These are phyloP conservation scores for Archivesica marissinica DNA, from an alignment of 1,140 invertebrate genomes.

Conservation along the genomic window DNA sequence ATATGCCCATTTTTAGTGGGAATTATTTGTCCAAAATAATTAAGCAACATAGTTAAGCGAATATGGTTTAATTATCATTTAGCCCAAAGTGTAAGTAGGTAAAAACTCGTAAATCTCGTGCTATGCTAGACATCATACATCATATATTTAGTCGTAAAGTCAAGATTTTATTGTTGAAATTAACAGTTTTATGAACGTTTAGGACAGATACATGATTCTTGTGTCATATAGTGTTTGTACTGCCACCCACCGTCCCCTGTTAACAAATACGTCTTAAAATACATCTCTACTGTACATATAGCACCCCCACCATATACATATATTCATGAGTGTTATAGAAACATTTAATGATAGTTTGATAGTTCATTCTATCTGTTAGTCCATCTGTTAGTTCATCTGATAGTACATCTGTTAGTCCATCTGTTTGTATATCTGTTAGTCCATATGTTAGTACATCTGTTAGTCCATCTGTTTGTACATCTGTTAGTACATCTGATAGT, in stretches of 20 bases:
- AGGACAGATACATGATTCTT: conserved; percentile 5
- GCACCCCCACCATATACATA: too few relatives aligned
- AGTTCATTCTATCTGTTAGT: too few relatives aligned
- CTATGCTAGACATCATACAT: neutral
- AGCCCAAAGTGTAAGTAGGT: neutral
- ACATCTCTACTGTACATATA: too few relatives aligned
- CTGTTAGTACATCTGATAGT: too few relatives aligned
- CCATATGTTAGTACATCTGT: too few relatives aligned
- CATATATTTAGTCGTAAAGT: conserved; percentile 12
- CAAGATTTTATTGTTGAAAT: neutral
- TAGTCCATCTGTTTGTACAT: too few relatives aligned
- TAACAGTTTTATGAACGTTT: neutral
- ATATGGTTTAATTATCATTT: neutral
- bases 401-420: too few relatives aligned
- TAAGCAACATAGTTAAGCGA: neutral
- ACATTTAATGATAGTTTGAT: too few relatives aligned
- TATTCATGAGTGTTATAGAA: too few relatives aligned
- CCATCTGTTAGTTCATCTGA: too few relatives aligned
- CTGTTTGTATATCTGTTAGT: too few relatives aligned
- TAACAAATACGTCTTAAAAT: too few relatives aligned
- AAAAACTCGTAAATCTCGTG: neutral
- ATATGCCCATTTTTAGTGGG: neutral
- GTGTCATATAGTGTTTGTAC: neutral
- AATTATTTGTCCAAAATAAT: neutral
- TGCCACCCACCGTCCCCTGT: neutral